Evolutionary conservation across 2,888 invertebrate genomes (phyloP).

Genomic region (Zeuzera pyrina): DNA sequence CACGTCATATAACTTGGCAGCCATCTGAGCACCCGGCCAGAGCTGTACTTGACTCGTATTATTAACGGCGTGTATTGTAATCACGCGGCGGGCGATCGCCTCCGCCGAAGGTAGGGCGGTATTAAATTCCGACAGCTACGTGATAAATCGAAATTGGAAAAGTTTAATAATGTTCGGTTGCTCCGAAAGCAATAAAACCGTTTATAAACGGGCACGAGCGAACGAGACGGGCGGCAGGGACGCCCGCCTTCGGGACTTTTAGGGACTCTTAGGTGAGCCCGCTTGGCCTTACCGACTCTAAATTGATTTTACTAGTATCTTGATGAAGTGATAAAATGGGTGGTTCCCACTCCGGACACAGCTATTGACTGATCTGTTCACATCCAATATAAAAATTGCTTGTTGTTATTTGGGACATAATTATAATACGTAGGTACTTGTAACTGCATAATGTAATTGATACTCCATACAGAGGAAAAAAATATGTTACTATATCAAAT

Average conservation of each 20-base stretch:
- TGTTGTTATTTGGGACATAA: too few species aligned
- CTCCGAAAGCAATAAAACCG: constrained; percentile 74
- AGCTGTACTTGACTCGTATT: constrained; percentile 54
- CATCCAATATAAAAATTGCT: too few species aligned
- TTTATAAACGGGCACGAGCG: constrained; percentile 73
- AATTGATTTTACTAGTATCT: constrained; percentile 64
- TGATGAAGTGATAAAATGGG: constrained; percentile 56
- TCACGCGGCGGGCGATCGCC: constrained; percentile 72
- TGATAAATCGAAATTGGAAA: constrained; percentile 75
- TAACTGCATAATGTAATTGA: too few species aligned
- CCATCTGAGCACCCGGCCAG: constrained; percentile 15
- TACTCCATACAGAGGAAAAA: too few species aligned
- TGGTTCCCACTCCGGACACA: constrained; percentile 26
- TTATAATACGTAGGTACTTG: too few species aligned
- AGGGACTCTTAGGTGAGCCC: constrained; percentile 66
- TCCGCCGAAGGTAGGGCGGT: constrained; percentile 72
- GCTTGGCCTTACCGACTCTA: constrained; percentile 49
- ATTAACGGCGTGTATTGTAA: constrained; percentile 73
- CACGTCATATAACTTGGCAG: constrained; percentile 25
- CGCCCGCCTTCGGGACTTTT: constrained; percentile 67
- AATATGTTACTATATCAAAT: too few species aligned
- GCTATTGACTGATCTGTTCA: constrained; percentile 21
- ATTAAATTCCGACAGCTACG: constrained; percentile 75
- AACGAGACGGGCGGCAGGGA: constrained; percentile 68
- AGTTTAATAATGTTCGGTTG: constrained; percentile 75